phyloP scores from a whole-genome alignment of 2,888 invertebrate genomes.

The Drosophila pseudotakahashii region DNA sequence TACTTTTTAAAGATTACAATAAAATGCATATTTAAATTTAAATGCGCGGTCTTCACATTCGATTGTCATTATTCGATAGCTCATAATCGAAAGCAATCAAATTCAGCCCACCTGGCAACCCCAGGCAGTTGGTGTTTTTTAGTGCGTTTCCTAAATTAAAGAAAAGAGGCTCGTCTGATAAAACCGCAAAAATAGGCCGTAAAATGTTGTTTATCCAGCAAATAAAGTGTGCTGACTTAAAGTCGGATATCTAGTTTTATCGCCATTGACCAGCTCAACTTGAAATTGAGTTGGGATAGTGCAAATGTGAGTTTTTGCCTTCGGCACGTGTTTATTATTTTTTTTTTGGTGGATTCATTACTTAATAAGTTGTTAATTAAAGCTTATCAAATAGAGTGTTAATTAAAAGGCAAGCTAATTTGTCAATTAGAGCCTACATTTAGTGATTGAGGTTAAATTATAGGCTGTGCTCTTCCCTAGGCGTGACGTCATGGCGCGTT shows the following conservation, averaged over 20 bases:
- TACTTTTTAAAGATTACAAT: background rate
- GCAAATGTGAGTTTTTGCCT: slow-evolving; percentile 10
- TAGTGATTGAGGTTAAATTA: background rate
- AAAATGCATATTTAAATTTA: background rate
- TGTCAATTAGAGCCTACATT: background rate
- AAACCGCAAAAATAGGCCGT: slow-evolving; percentile 4
- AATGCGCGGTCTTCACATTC: background rate
- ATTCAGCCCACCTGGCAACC: background rate
- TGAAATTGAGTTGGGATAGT: background rate
- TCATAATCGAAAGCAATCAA: background rate
- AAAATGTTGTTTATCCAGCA: slow-evolving; percentile 22
- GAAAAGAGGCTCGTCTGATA: slow-evolving; percentile 39
- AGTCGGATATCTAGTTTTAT: slow-evolving; percentile 15
- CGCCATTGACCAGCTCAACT: background rate
- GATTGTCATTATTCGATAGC: background rate
- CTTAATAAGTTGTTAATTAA: slow-evolving; percentile 15
- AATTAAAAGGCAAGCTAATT: background rate
- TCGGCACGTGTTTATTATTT: slow-evolving; percentile 13
- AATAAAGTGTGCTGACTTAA: slow-evolving; percentile 26
- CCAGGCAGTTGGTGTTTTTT: slow-evolving; percentile 1
- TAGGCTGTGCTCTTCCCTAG: background rate
- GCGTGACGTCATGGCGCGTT: slow-evolving; percentile 50
- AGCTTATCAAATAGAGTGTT: background rate
- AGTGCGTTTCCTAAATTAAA: background rate
- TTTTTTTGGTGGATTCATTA: background rate